phyloP scores from a whole-genome alignment of 2,113 vertebrate species.

The Mastomys natalensis region DNA sequence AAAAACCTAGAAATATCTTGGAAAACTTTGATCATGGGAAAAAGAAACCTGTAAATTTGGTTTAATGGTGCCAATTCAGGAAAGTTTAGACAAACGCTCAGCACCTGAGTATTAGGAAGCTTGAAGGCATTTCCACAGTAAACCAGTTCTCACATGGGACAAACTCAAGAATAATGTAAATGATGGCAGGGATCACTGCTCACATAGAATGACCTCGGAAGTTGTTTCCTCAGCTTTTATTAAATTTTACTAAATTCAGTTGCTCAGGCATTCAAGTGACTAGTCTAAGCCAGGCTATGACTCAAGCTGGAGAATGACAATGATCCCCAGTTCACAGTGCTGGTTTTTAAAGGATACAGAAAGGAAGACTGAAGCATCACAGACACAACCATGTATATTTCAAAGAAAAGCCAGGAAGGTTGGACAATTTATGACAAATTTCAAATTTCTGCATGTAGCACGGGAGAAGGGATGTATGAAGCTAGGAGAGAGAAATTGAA shows the following conservation, averaged over 20 bases:
- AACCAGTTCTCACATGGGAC: too few species aligned
- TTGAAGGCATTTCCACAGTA: neutral
- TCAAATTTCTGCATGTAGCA: too few species aligned
- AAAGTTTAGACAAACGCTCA: neutral
- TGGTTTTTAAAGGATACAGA: neutral
- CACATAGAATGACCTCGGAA: neutral
- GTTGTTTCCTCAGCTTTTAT: neutral
- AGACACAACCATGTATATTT: neutral
- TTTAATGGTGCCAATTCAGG: neutral
- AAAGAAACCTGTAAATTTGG: neutral
- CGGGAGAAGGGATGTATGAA: too few species aligned
- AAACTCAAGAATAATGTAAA: neutral
- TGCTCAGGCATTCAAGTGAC: neutral
- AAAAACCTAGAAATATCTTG: neutral
- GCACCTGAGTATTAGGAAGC: neutral
- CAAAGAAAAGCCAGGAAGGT: neutral
- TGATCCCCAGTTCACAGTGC: neutral
- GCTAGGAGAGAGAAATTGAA: neutral
- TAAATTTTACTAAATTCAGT: too few species aligned
- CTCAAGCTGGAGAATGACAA: neutral
- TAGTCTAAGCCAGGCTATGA: neutral
- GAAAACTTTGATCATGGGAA: neutral
- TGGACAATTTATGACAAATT: neutral
- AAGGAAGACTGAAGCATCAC: neutral
- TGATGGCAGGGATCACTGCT: neutral